Evolutionary conservation across 2,113 vertebrate species (phyloP).

Genomic region (Ptilonorhynchus violaceus): DNA sequence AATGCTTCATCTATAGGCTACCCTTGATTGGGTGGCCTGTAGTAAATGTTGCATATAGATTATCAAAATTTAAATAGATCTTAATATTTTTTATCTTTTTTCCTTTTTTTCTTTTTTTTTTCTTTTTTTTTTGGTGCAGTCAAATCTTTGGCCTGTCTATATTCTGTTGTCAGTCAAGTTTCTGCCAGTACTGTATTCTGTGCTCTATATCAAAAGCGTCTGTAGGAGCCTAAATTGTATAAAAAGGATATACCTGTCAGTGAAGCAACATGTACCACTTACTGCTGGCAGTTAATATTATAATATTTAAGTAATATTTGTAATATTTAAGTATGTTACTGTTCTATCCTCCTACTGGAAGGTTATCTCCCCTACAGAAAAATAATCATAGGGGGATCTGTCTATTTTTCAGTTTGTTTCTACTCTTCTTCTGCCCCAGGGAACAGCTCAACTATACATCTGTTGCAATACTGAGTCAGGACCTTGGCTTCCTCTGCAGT

Average conservation of each 20-base stretch:
- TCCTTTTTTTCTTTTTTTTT: not conserved
- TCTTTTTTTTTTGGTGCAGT: rapidly evolving
- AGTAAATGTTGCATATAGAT: not conserved
- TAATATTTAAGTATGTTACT: not conserved
- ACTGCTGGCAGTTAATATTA: not conserved
- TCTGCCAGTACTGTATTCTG: not conserved
- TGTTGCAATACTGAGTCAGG: rapidly evolving
- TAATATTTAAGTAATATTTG: not conserved
- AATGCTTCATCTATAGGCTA: not conserved
- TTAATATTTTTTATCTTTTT: not conserved
- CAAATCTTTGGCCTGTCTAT: not conserved
- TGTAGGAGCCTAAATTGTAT: not conserved
- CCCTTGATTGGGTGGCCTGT: not conserved
- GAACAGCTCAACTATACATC: not conserved
- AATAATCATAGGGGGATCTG: not conserved
- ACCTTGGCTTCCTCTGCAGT: not conserved
- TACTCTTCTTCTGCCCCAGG: not conserved
- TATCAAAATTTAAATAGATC: not conserved
- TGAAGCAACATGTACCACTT: not conserved
- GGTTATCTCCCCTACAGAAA: not conserved
- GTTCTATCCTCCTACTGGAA: not conserved
- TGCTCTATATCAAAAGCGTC: not conserved
- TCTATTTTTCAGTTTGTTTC: not conserved
- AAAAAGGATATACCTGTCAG: not conserved
- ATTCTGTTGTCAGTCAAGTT: not conserved